These are phyloP conservation scores for Drosophila rufa DNA, from an alignment of 1,140 invertebrate genomes.

Conservation along the genomic window DNA sequence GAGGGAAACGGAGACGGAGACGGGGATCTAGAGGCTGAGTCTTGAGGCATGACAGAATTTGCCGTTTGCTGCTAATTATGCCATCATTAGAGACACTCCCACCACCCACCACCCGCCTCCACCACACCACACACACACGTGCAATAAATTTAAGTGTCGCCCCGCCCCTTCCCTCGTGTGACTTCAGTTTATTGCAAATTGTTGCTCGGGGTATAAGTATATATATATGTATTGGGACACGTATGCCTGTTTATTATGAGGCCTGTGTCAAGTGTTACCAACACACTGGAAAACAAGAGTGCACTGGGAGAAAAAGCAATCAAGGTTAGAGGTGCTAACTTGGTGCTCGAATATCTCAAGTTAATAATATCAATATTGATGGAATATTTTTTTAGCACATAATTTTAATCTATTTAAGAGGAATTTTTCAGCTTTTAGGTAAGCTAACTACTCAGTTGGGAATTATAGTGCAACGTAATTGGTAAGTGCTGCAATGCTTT, in stretches of 20 bases:
- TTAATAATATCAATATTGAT: too few species aligned
- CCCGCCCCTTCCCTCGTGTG: not conserved
- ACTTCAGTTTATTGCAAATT: slow-evolving; percentile 58
- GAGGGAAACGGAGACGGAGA: not conserved
- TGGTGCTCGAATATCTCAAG: too few species aligned
- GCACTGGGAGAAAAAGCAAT: not conserved
- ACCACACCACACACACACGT: slow-evolving; percentile 17
- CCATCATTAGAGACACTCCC: slow-evolving; percentile 67
- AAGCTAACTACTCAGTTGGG: too few species aligned
- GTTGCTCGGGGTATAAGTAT: slow-evolving; percentile 17
- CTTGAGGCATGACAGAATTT: slow-evolving; percentile 21
- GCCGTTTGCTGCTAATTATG: slow-evolving; percentile 76
- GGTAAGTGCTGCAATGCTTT: not conserved
- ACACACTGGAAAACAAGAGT: not conserved
- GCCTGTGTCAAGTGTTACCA: slow-evolving; percentile 24
- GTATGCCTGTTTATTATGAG: slow-evolving; percentile 41
- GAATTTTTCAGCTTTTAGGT: not conserved
- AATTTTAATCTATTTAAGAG: not conserved
- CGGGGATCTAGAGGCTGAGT: not conserved
- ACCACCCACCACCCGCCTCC: not conserved
- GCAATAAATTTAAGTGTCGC: slow-evolving; percentile 75
- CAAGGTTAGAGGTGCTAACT: too few species aligned
- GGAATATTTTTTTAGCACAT: too few species aligned
- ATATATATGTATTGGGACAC: not conserved
- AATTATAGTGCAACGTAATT: too few species aligned